A percentile compares a stretch with the other conserved stretches of the same genome.
Conservation (phyloP, 2,888 invertebrate genomes). For the Candidula unifasciata region DNA sequence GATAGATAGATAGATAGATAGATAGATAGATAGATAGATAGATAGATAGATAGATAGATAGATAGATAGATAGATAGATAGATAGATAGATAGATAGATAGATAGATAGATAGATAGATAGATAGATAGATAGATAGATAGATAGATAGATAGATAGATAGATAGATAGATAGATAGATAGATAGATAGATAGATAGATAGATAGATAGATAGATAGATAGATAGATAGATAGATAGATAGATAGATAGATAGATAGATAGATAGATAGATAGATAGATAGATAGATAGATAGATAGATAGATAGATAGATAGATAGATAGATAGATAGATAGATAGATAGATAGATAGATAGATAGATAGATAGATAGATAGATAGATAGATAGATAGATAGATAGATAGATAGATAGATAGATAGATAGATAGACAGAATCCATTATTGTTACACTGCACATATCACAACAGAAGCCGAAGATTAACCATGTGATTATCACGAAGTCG, state of each 20-base stretch:
- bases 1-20: no score
- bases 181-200: slow-evolving; percentile 13
- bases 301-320: slow-evolving; percentile 6
- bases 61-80: no score
- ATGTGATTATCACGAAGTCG: no score
- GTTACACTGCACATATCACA: no score
- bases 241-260: background rate
- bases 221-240: background rate
- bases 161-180: background rate
- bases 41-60: no score
- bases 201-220: background rate
- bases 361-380: slow-evolving; percentile 19
- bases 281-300: slow-evolving; percentile 6
- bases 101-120: background rate
- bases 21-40: no score
- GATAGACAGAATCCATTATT: no score
- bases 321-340: slow-evolving; percentile 7
- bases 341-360: slow-evolving; percentile 14
- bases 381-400: slow-evolving; percentile 25
- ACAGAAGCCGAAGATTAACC: no score
- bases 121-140: background rate
- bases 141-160: background rate
- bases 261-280: slow-evolving; percentile 6
- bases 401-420: background rate
- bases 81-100: no score